Conservation (phyloP, 2,888 invertebrate species). For the Polymixis flavicincta region DNA sequence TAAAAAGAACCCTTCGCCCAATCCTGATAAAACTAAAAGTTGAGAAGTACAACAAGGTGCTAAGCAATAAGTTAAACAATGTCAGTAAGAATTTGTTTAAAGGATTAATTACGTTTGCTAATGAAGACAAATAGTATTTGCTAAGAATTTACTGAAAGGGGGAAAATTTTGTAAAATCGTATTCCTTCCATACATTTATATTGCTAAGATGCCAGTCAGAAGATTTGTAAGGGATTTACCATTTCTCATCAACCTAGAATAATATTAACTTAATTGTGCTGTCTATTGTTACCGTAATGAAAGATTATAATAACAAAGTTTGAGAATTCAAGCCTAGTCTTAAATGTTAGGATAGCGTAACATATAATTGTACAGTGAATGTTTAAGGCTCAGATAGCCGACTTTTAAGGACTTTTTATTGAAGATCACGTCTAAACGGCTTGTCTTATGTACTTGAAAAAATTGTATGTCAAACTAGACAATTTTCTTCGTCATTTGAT, state of each 20-base stretch:
- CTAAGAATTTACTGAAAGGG: conserved; percentile 38
- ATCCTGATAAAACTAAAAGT: conserved; percentile 55
- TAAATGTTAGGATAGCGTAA: background rate
- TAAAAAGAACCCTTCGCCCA: conserved; percentile 35
- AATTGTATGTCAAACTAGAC: too few relatives aligned
- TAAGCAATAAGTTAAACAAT: conserved; percentile 63
- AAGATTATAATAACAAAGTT: background rate
- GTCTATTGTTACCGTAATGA: background rate
- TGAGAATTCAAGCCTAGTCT: background rate
- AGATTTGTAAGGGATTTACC: conserved; percentile 5
- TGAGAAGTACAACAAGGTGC: conserved; percentile 56
- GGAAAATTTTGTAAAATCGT: conserved; percentile 33
- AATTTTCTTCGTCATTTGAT: too few relatives aligned
- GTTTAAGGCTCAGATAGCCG: too few relatives aligned
- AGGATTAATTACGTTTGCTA: conserved; percentile 65
- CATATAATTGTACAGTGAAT: too few relatives aligned
- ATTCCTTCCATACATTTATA: background rate
- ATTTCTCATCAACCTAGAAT: background rate
- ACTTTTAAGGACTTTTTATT: too few relatives aligned
- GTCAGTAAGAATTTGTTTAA: conserved; percentile 59
- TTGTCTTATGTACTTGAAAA: too few relatives aligned
- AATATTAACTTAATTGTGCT: background rate
- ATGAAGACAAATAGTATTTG: conserved; percentile 66
- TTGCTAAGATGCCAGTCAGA: background rate
- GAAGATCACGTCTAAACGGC: too few relatives aligned